Base-by-base conservation (phyloP, 2,797 vertebrate species). In the Strix occidentalis region DNA sequence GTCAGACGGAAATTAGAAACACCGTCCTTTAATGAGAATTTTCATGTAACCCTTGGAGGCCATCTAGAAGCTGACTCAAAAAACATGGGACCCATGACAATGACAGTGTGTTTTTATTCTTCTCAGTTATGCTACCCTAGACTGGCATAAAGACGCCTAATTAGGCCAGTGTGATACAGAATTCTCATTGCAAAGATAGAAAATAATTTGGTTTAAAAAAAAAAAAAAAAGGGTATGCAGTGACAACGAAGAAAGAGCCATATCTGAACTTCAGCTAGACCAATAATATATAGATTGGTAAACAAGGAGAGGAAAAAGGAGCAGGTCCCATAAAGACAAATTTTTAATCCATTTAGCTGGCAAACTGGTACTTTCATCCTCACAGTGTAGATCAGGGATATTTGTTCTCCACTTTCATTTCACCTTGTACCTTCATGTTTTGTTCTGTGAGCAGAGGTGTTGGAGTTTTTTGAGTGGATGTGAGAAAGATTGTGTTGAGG, bases 211-310 rank as follows among this genome's bases (percentile, higher is more conserved):
- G 39, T 87, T 72, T 37, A 37, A 65, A 75, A 83, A 5, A 54
- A 53, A 13, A 46, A 68, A 53, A 60, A 81, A 78, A 78, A 20
- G 0, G 1, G 2, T 58, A 46, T 41, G 4, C 12, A 63, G 19
- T 63, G 35, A 41, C 60, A 89, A 76, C 58, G 91, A 96, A 95
- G 71, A 85, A 77, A 77, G 35, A 84, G 13, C 37, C 41, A 6
- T 93, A 75, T 92, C 81, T 95, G 66, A 97, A 95, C 76, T 91
- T 95, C 25, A 41, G 50, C 16, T 61, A 95, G 74, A 82, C 74
- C 72, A 94, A 45, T 92, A 97, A 65, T 1, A 20, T 31, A 54
- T 21, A 77, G 31, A 82, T 8, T 56, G 48, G 7, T 29, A 91
- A 83, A 57, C 3, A 45, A 6, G 10, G 39, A 87, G 23, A 87